A percentile compares a stretch with the other conserved stretches of the same genome.
Evolutionary conservation across 2,888 invertebrate genomes (phyloP).

Genomic region (Cheilosia variabilis): DNA sequence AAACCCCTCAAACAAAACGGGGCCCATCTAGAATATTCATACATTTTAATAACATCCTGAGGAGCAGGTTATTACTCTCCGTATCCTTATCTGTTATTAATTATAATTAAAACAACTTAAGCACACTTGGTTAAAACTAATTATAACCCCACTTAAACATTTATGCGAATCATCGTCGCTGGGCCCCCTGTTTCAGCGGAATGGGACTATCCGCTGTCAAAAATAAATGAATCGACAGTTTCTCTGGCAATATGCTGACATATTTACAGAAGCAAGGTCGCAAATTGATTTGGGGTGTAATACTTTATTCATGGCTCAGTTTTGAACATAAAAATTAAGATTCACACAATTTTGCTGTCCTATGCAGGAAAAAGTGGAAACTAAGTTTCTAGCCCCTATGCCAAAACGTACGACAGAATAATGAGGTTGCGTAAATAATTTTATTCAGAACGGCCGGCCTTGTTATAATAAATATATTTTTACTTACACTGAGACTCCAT

Average conservation of each 20-base stretch:
- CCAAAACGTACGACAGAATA: too few species aligned
- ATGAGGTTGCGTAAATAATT: too few species aligned
- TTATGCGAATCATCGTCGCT: constrained; percentile 55
- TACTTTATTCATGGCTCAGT: constrained; percentile 6
- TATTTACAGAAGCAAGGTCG: background rate
- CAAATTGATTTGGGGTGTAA: constrained; percentile 25
- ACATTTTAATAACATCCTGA: constrained; percentile 13
- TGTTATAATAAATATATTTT: too few species aligned
- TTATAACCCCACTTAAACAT: constrained; percentile 69
- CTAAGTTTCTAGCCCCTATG: too few species aligned
- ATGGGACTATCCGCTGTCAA: too few species aligned
- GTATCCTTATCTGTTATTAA: constrained; percentile 63
- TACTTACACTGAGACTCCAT: too few species aligned
- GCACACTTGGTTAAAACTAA: constrained; percentile 58
- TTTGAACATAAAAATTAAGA: too few species aligned
- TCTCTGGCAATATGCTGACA: background rate
- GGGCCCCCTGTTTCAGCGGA: background rate
- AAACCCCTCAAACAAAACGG: constrained; percentile 16
- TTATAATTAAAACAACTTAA: constrained; percentile 69
- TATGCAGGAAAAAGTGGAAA: too few species aligned
- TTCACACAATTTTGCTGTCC: too few species aligned
- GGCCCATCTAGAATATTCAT: constrained; percentile 52
- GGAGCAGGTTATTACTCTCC: constrained; percentile 6
- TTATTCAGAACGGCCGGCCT: too few species aligned
- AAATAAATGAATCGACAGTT: too few species aligned